Percentiles rank a stretch among this genome's conserved stretches.
Evolutionary conservation across 35 echinoderm and acorn worm species (phyloP).

Genomic region (Heliocidaris erythrogramma): DNA sequence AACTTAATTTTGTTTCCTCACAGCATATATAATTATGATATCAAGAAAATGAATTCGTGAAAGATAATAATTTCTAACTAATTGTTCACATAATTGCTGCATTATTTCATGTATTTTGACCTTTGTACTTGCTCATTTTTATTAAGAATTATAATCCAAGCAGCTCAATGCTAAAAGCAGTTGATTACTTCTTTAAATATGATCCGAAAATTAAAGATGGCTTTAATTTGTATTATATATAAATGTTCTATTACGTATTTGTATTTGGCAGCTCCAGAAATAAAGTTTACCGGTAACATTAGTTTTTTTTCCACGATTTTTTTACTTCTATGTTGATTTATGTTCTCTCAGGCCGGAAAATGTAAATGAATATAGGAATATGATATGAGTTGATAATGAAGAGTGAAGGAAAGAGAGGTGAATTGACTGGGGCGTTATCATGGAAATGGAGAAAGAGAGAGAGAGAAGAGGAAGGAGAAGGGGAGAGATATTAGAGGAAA

Average conservation of each 20-base stretch:
- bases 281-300: not conserved
- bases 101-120: not conserved
- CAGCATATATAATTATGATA: too few species aligned
- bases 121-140: not conserved
- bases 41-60: too few species aligned
- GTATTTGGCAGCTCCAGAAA: not conserved
- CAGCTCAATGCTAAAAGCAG: not conserved
- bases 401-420: not conserved
- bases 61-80: too few species aligned
- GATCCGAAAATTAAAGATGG: not conserved
- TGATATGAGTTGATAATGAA: too few species aligned
- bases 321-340: not conserved
- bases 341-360: not conserved
- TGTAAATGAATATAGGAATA: too few species aligned
- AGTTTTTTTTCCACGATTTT: not conserved
- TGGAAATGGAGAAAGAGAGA: too few species aligned
- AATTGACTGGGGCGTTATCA: not conserved
- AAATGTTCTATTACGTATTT: not conserved
- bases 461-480: too few species aligned
- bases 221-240: not conserved
- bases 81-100: not conserved
- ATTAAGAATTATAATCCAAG: not conserved
- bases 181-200: not conserved
- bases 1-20: too few species aligned
- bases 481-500: too few species aligned